Evolutionary conservation across 2,113 vertebrate genomes (phyloP).

Genomic region (Labeo rohita): DNA sequence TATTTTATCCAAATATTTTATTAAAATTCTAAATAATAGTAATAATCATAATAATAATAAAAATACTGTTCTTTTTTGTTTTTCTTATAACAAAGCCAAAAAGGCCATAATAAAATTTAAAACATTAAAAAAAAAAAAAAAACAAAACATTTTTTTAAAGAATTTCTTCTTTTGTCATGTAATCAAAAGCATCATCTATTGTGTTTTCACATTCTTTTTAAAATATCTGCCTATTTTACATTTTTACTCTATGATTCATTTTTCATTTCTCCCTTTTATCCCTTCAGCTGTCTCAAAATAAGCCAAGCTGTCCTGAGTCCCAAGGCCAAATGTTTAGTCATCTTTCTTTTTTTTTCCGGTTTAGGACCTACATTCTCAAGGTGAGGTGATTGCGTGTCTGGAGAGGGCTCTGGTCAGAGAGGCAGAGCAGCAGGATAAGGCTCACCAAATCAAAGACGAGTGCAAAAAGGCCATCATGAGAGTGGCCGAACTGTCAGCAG

Average conservation of each 20-base stretch:
- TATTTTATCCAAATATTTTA: too few species aligned
- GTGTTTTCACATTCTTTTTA: not conserved
- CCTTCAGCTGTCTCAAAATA: not conserved
- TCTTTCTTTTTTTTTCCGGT: not conserved
- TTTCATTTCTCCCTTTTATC: not conserved
- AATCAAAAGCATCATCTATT: not conserved
- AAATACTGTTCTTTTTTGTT: not conserved
- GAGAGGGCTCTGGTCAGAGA: conserved; percentile 86
- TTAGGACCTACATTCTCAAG: conserved; percentile 88
- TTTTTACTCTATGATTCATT: not conserved
- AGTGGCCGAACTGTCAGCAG: conserved; percentile 87
- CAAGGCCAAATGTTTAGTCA: not conserved
- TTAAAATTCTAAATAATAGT: too few species aligned
- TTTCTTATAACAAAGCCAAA: not conserved
- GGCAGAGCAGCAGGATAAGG: conserved; percentile 77
- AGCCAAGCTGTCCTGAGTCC: not conserved
- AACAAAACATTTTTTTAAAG: not conserved
- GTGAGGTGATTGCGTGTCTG: conserved; percentile 87
- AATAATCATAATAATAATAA: not conserved
- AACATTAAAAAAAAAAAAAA: not conserved
- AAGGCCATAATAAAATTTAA: not conserved
- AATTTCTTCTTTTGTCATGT: not conserved
- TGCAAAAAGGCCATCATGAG: conserved; percentile 89
- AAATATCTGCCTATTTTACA: not conserved
- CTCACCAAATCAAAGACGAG: conserved; percentile 76